Conservation (phyloP, 2,113 vertebrate genomes). For the Microcebus griseorufus region DNA sequence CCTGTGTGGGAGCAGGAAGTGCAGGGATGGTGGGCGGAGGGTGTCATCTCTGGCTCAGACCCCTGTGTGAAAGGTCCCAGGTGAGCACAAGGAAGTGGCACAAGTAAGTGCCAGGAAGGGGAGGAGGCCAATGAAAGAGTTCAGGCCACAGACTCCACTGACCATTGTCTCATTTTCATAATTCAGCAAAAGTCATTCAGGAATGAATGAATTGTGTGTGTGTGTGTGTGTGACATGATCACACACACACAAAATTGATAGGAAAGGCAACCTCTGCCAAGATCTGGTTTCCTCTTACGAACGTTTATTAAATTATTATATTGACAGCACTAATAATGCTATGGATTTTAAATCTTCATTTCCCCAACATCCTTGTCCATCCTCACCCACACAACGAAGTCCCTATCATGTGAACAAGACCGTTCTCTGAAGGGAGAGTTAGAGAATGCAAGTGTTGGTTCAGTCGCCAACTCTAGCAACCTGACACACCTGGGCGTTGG, state of each 20-base stretch:
- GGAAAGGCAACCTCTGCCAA: background rate
- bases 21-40: accelerated
- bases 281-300: background rate
- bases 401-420: background rate
- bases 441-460: background rate
- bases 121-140: background rate
- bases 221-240: background rate
- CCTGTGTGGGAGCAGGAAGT: background rate
- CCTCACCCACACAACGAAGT: background rate
- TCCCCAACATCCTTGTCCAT: background rate
- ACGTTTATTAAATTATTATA: background rate
- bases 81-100: accelerated
- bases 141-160: background rate
- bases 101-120: background rate
- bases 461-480: background rate
- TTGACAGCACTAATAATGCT: background rate
- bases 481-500: background rate
- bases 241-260: background rate
- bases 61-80: background rate
- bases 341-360: background rate
- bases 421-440: background rate
- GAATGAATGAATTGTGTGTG: background rate
- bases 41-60: background rate
- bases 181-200: background rate
- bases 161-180: slow-evolving; percentile 18